Conservation (phyloP, 2,113 vertebrate genomes). For the Mystacornis crossleyi region DNA sequence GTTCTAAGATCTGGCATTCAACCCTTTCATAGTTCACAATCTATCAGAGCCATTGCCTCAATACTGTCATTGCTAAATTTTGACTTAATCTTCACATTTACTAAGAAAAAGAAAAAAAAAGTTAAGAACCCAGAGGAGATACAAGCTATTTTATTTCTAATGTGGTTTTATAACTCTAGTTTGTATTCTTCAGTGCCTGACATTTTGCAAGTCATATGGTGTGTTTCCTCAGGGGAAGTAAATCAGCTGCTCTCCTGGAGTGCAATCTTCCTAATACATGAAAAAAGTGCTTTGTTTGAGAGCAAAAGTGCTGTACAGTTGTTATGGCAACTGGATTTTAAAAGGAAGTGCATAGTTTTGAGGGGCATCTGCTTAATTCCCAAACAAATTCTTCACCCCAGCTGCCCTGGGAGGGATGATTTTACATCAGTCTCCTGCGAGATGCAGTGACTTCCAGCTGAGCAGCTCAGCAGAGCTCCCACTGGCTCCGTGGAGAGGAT, state of each 20-base stretch:
- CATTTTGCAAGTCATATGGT: constrained; percentile 67
- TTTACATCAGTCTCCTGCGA: constrained; percentile 39
- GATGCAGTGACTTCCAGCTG: constrained; percentile 35
- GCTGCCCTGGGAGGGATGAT: constrained; percentile 38
- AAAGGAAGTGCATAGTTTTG: constrained; percentile 50
- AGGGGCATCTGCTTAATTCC: constrained; percentile 59
- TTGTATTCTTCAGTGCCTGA: constrained; percentile 35
- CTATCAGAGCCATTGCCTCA: neutral
- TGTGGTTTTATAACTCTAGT: constrained; percentile 1
- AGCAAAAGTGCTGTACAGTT: constrained; percentile 67
- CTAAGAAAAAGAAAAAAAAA: neutral
- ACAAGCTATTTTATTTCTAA: constrained; percentile 38
- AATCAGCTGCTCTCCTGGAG: constrained; percentile 73
- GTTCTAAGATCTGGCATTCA: neutral
- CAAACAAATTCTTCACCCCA: constrained; percentile 60
- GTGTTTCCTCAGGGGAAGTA: constrained; percentile 67
- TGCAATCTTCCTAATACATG: constrained; percentile 66
- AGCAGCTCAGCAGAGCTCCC: constrained; percentile 17
- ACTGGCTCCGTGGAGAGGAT: neutral
- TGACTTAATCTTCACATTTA: constrained; percentile 43
- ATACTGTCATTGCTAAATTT: neutral
- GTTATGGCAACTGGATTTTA: constrained; percentile 75
- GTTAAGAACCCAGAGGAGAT: neutral
- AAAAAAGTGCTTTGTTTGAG: constrained; percentile 64
- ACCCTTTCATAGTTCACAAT: neutral